A percentile compares a stretch with the other conserved stretches of the same genome.
Evolutionary conservation across 2,888 invertebrate genomes (phyloP).

Genomic region (Leucania comma): DNA sequence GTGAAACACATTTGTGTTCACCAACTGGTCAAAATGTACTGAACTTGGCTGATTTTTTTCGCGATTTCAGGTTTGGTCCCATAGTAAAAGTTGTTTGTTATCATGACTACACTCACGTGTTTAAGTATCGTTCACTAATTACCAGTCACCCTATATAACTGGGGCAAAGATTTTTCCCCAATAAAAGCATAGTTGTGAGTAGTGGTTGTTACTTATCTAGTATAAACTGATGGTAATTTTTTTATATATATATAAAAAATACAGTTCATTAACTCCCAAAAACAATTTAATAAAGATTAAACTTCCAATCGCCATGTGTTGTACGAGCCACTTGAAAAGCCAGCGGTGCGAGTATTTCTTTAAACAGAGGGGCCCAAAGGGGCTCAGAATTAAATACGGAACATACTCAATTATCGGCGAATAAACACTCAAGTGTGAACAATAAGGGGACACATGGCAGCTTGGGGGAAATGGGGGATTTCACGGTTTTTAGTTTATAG

Average conservation of each 20-base stretch:
- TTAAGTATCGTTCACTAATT: too few relatives aligned
- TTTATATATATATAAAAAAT: background rate
- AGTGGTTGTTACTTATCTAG: too few relatives aligned
- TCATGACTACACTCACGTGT: too few relatives aligned
- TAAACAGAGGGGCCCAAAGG: slow-evolving; percentile 75
- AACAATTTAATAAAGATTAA: slow-evolving; percentile 65
- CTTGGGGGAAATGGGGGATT: slow-evolving; percentile 22
- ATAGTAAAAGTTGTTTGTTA: too few relatives aligned
- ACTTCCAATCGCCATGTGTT: slow-evolving; percentile 80
- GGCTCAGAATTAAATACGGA: slow-evolving; percentile 67
- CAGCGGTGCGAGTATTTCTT: slow-evolving; percentile 77
- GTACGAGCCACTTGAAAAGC: slow-evolving; percentile 75
- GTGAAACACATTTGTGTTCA: too few relatives aligned
- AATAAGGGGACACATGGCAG: slow-evolving; percentile 64
- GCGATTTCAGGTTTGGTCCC: too few relatives aligned
- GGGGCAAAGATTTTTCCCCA: too few relatives aligned
- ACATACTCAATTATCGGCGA: slow-evolving; percentile 82
- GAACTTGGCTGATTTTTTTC: too few relatives aligned
- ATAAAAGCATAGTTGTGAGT: too few relatives aligned
- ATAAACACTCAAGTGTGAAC: slow-evolving; percentile 80
- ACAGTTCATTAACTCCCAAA: slow-evolving; percentile 37
- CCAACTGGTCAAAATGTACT: too few relatives aligned
- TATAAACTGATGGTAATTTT: too few relatives aligned
- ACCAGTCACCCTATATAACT: too few relatives aligned
- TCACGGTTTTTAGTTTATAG: slow-evolving; percentile 49